These are phyloP conservation scores for Stenoptilia bipunctidactyla DNA, from an alignment of 2,888 invertebrate genomes.

Conservation along the genomic window DNA sequence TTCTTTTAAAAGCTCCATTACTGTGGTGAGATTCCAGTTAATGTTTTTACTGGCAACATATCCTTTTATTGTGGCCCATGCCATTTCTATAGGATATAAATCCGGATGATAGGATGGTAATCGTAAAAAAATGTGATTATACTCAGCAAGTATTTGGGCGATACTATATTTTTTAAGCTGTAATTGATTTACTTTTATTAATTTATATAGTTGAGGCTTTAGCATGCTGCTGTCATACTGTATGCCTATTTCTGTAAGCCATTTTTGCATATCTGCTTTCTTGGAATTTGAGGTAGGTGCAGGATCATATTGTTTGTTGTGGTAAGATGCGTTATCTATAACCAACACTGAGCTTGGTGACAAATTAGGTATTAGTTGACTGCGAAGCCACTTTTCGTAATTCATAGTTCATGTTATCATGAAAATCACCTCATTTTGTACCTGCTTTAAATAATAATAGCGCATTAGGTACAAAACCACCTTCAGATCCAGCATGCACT, in stretches of 20 bases:
- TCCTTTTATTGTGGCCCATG: no score
- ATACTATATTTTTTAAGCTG: no score
- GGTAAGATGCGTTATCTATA: conserved; percentile 20
- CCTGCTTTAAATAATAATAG: conserved; percentile 13
- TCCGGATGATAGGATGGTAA: no score
- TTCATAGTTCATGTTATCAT: conserved; percentile 22
- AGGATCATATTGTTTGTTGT: conserved; percentile 16
- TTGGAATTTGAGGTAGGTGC: conserved; percentile 15
- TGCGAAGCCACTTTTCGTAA: conserved; percentile 19
- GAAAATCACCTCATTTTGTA: conserved; percentile 17
- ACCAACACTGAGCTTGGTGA: conserved; percentile 16
- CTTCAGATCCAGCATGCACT: conserved; percentile 18
- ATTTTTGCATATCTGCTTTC: conserved; percentile 17
- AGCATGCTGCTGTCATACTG: no score
- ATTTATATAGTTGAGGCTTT: no score
- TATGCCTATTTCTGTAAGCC: conserved; percentile 11
- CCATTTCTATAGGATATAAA: no score
- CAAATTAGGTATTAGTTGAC: conserved; percentile 20
- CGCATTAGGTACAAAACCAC: conserved; percentile 18
- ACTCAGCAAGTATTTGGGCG: no score
- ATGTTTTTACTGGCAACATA: no score
- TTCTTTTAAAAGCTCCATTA: no score
- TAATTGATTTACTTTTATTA: no score
- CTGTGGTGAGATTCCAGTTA: no score
- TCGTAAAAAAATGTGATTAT: no score